phyloP scores from a whole-genome alignment of 1,140 invertebrate species.

The Eulimnadia texana region DNA sequence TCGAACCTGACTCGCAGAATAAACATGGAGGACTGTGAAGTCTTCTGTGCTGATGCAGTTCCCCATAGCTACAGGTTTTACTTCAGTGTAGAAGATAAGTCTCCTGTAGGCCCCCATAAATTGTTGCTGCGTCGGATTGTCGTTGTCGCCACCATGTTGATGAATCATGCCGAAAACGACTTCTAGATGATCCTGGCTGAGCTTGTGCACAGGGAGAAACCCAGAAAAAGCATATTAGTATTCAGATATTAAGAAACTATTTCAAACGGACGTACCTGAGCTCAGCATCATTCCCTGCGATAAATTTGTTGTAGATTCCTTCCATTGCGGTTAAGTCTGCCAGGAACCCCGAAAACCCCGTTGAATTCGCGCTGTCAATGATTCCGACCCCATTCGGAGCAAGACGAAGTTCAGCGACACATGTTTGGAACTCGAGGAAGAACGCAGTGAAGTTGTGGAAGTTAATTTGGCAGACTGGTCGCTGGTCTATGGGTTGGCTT shows the following conservation, averaged over 20 bases:
- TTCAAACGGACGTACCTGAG: too few relatives aligned
- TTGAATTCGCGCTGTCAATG: too few relatives aligned
- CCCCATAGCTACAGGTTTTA: not conserved
- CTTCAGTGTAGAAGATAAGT: not conserved
- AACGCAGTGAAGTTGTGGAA: too few relatives aligned
- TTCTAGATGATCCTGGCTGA: slow-evolving; percentile 30
- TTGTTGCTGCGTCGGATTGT: slow-evolving; percentile 28
- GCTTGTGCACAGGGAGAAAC: slow-evolving; percentile 23
- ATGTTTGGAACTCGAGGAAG: too few relatives aligned
- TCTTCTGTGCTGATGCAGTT: not conserved
- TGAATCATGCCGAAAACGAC: slow-evolving; percentile 27
- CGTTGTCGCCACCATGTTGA: slow-evolving; percentile 25
- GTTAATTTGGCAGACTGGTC: too few relatives aligned
- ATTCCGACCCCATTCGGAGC: too few relatives aligned
- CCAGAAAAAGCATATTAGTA: slow-evolving; percentile 7
- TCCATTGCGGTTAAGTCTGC: not conserved
- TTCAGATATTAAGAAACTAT: too few relatives aligned
- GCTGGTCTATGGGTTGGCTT: too few relatives aligned
- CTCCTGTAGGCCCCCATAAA: slow-evolving; percentile 21
- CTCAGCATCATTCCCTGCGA: slow-evolving; percentile 21
- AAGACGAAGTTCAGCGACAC: too few relatives aligned
- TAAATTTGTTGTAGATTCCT: not conserved
- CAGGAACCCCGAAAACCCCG: not conserved
- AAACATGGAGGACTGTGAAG: not conserved
- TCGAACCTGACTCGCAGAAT: too few relatives aligned